These are phyloP conservation scores for Laticauda laticaudata DNA, from an alignment of 2,113 vertebrate species.

Conservation along the genomic window DNA sequence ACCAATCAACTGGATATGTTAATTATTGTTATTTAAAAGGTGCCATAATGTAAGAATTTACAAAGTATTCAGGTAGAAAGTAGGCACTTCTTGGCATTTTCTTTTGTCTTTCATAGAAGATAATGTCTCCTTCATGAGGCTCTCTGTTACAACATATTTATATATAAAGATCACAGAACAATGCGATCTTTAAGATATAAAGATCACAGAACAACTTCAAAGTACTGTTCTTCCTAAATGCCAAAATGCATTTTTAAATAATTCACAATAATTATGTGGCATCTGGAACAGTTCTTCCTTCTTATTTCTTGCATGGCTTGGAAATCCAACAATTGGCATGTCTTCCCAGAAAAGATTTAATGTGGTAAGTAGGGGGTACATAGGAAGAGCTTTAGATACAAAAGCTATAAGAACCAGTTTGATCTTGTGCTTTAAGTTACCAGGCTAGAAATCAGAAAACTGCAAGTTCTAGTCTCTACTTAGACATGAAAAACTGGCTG, in stretches of 20 bases:
- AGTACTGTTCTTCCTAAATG: not conserved
- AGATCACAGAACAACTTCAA: not conserved
- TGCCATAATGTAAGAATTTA: not conserved
- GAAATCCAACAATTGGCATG: not conserved
- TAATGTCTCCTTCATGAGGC: not conserved
- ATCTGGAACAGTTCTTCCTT: not conserved
- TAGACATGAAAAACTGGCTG: not conserved
- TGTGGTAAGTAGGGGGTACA: not conserved
- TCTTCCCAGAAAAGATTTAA: not conserved
- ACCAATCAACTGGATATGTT: not conserved
- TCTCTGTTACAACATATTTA: not conserved
- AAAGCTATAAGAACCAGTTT: not conserved
- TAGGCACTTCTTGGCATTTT: not conserved
- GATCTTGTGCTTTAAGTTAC: not conserved
- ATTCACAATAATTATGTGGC: not conserved
- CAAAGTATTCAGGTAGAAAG: not conserved
- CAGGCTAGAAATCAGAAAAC: not conserved
- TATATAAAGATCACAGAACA: not conserved
- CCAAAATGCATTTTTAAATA: not conserved
- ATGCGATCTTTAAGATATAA: too few species aligned
- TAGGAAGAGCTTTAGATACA: not conserved
- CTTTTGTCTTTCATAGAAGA: not conserved
- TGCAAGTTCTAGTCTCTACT: not conserved
- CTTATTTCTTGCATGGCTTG: not conserved
- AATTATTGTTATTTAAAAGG: not conserved